phyloP scores from a whole-genome alignment of 2,113 vertebrate genomes.

The Dolichallabes microphthalmus region DNA sequence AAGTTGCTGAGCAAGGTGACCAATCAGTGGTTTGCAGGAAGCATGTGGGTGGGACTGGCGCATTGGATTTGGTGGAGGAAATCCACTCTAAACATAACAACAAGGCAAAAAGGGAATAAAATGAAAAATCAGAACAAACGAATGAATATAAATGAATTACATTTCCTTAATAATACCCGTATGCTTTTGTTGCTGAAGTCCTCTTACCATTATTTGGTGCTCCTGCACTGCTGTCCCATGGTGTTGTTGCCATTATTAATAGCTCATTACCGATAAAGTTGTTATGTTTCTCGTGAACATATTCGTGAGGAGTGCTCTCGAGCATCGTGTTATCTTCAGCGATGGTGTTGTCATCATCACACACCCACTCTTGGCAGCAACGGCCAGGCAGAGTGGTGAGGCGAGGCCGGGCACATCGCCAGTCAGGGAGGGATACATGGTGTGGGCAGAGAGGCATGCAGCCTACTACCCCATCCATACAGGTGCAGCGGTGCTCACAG shows the following conservation, averaged over 20 bases:
- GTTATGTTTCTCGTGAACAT: slow-evolving; percentile 18
- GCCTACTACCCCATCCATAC: slow-evolving; percentile 66
- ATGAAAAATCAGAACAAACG: background rate
- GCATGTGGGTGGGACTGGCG: slow-evolving; percentile 47
- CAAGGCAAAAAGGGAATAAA: background rate
- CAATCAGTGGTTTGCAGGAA: slow-evolving; percentile 61
- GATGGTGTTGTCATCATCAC: slow-evolving; percentile 61
- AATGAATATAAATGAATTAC: background rate
- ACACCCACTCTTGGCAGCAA: slow-evolving; percentile 64
- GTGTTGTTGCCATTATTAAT: slow-evolving; percentile 34
- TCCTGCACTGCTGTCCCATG: slow-evolving; percentile 45
- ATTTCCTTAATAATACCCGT: background rate
- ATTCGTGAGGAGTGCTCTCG: background rate
- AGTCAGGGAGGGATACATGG: slow-evolving; percentile 55
- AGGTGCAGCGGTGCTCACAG: slow-evolving; percentile 65
- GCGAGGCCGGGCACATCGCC: slow-evolving; percentile 55
- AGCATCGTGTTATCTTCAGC: slow-evolving; percentile 43
- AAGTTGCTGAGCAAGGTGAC: slow-evolving; percentile 62
- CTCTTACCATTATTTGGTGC: slow-evolving; percentile 43
- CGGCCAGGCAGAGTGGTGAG: slow-evolving; percentile 54
- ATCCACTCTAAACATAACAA: slow-evolving; percentile 52
- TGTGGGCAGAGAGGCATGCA: slow-evolving; percentile 65
- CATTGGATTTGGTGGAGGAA: slow-evolving; percentile 37
- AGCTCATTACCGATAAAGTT: slow-evolving; percentile 56
- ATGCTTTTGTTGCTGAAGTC: background rate